Conservation (phyloP, 2,888 invertebrate genomes). For the Petrophora chlorosata region DNA sequence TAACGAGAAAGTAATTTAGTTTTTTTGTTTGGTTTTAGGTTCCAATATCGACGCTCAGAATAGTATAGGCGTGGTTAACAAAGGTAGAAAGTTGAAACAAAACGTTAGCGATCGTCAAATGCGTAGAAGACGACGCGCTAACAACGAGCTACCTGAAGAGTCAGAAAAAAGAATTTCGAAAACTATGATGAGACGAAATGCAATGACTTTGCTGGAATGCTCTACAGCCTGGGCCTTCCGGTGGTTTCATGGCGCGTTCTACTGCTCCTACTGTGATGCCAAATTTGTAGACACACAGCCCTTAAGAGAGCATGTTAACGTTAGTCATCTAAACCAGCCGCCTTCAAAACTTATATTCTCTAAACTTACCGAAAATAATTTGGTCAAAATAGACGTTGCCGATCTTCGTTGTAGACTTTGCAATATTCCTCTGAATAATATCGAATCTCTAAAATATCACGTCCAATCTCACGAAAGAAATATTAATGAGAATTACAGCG, state of each 20-base stretch:
- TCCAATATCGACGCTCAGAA: constrained; percentile 52
- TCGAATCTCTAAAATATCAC: constrained; percentile 65
- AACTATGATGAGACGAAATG: constrained; percentile 76
- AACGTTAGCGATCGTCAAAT: constrained; percentile 72
- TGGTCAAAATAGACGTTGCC: constrained; percentile 73
- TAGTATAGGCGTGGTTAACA: constrained; percentile 50
- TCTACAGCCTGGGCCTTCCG: constrained; percentile 77
- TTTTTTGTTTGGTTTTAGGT: constrained; percentile 64
- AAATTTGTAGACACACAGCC: constrained; percentile 62
- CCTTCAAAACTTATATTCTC: constrained; percentile 65
- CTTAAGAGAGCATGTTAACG: constrained; percentile 58
- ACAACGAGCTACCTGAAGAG: constrained; percentile 72
- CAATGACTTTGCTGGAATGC: constrained; percentile 64
- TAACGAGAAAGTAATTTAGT: constrained; percentile 21
- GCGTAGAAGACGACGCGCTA: constrained; percentile 71
- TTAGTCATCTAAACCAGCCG: constrained; percentile 52
- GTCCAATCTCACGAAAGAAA: constrained; percentile 54
- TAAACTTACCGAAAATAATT: constrained; percentile 73
- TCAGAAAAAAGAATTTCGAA: constrained; percentile 71
- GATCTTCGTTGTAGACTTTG: constrained; percentile 66
- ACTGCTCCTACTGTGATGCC: constrained; percentile 69
- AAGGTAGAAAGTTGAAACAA: constrained; percentile 71
- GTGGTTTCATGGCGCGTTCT: constrained; percentile 71
- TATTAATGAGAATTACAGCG: constrained; percentile 58
- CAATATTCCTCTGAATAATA: constrained; percentile 42